Evolutionary conservation across 2,113 vertebrate genomes (phyloP).

Genomic region (Siphamia tubifer): DNA sequence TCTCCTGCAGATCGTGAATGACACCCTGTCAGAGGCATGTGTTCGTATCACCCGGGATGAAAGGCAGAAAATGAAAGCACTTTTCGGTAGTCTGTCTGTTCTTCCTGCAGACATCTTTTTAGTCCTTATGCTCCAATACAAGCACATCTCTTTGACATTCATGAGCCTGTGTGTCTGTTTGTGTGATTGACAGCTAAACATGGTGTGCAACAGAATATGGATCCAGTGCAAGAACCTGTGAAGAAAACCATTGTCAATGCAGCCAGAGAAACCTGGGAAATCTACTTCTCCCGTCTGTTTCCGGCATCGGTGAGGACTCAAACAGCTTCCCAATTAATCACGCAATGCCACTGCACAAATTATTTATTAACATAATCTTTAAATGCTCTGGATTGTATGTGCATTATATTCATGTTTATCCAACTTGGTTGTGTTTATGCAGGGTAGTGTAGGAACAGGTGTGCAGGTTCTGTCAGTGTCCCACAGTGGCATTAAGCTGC

Average conservation of each 20-base stretch:
- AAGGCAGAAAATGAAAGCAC: slow-evolving; percentile 88
- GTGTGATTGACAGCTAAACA: slow-evolving; percentile 82
- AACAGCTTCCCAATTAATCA: background rate
- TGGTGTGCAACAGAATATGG: slow-evolving; percentile 83
- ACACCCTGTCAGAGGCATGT: slow-evolving; percentile 90
- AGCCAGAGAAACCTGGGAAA: slow-evolving; percentile 88
- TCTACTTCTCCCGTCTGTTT: slow-evolving; percentile 96
- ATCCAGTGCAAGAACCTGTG: slow-evolving; percentile 84
- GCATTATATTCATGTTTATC: background rate
- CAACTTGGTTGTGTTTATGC: slow-evolving; percentile 31
- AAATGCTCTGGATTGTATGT: background rate
- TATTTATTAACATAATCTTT: no score
- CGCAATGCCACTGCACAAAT: no score
- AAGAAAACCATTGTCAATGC: slow-evolving; percentile 85
- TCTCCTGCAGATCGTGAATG: slow-evolving; percentile 85
- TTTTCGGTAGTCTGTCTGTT: slow-evolving; percentile 86
- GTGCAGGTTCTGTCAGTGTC: slow-evolving; percentile 94
- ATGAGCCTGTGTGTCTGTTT: slow-evolving; percentile 33
- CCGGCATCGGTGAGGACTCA: slow-evolving; percentile 87
- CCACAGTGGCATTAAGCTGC: slow-evolving; percentile 88
- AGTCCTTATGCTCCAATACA: background rate
- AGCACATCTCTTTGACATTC: slow-evolving; percentile 23
- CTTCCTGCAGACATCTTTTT: slow-evolving; percentile 4
- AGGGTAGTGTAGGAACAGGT: slow-evolving; percentile 95
- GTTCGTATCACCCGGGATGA: slow-evolving; percentile 91